phyloP scores from a whole-genome alignment of 2,888 invertebrate species.

The Drosophila flavopinicola region DNA sequence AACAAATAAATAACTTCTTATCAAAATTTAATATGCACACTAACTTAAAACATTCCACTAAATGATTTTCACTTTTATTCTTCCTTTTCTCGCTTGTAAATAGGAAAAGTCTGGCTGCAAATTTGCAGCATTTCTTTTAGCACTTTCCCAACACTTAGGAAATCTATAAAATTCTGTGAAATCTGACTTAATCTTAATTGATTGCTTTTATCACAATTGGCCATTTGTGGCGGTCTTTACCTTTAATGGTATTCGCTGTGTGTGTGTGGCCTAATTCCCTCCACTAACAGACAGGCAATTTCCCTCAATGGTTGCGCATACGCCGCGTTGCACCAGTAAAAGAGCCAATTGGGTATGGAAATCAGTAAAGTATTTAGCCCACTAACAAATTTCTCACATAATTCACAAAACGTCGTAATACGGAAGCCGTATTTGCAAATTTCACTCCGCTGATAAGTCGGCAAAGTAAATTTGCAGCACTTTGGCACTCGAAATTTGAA shows the following conservation, averaged over 20 bases:
- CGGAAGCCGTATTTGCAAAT: slow-evolving; percentile 76
- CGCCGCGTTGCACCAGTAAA: slow-evolving; percentile 15
- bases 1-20: no score
- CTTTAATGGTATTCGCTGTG: slow-evolving; percentile 23
- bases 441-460: slow-evolving; percentile 67
- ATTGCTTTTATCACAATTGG: slow-evolving; percentile 31
- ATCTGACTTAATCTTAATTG: slow-evolving; percentile 37
- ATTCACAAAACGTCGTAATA: slow-evolving; percentile 78
- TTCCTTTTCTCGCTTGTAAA: background rate
- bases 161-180: slow-evolving; percentile 5
- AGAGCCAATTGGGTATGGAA: slow-evolving; percentile 15
- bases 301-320: slow-evolving; percentile 19
- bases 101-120: background rate
- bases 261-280: slow-evolving; percentile 32
- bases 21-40: no score
- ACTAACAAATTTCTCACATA: slow-evolving; percentile 75
- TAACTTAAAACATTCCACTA: background rate
- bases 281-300: background rate
- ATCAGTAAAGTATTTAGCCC: slow-evolving; percentile 64
- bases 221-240: slow-evolving; percentile 41
- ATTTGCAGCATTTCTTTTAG: slow-evolving; percentile 9
- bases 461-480: slow-evolving; percentile 64
- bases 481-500: slow-evolving; percentile 76
- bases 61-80: background rate
- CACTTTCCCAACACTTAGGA: slow-evolving; percentile 22